These are phyloP conservation scores for Melanostoma mellinum DNA, from an alignment of 2,888 invertebrate species.

Conservation along the genomic window DNA sequence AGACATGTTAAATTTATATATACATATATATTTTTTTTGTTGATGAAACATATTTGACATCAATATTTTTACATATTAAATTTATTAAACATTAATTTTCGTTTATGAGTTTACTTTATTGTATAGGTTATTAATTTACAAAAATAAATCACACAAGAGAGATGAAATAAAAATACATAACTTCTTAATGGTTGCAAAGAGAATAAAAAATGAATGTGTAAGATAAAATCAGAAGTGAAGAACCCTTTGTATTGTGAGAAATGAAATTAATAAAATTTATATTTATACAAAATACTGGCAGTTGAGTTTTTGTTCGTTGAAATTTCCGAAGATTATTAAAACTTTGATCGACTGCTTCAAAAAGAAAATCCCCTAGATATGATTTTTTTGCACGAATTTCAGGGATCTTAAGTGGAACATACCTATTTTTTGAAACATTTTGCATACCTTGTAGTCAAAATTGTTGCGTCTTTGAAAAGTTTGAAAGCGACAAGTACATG, in stretches of 20 bases:
- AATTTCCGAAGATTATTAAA: no score
- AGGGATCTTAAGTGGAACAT: no score
- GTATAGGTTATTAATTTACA: not conserved
- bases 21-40: constrained; percentile 40
- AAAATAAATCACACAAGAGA: constrained; percentile 14
- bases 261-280: constrained; percentile 66
- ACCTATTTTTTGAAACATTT: no score
- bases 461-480: no score
- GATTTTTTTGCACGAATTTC: no score
- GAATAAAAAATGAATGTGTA: constrained; percentile 30
- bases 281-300: constrained; percentile 54
- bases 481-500: no score
- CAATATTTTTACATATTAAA: constrained; percentile 44
- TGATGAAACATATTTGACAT: constrained; percentile 45
- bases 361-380: no score
- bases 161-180: not conserved
- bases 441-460: no score
- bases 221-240: constrained; percentile 31
- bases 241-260: constrained; percentile 52
- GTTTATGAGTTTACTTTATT: not conserved
- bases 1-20: constrained; percentile 32
- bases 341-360: no score
- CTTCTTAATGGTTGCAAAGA: not conserved
- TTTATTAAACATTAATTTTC: constrained; percentile 45
- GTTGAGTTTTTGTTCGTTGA: not conserved